These are phyloP conservation scores for Etia nguti DNA, from an alignment of 2,113 vertebrate species.

Conservation along the genomic window DNA sequence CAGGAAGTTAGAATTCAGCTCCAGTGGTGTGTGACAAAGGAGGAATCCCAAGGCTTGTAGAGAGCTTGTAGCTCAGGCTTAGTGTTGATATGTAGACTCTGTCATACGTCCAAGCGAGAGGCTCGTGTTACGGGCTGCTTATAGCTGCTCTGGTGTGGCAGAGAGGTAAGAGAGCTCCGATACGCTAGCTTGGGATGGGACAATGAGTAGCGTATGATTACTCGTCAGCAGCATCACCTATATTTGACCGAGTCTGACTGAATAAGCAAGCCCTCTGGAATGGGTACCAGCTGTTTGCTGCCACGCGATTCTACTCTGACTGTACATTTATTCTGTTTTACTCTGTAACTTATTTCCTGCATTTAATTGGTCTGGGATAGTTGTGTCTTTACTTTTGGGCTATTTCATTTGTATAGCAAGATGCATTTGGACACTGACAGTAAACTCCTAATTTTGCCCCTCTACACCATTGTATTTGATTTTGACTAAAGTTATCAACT, in stretches of 20 bases:
- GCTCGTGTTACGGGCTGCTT: constrained; percentile 53
- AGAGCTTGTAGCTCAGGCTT: constrained; percentile 2
- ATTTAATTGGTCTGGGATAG: background rate
- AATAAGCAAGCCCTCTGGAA: constrained; percentile 11
- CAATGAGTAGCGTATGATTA: constrained; percentile 69
- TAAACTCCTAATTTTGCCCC: background rate
- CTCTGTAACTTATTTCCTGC: background rate
- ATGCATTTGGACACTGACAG: background rate
- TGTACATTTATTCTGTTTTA: background rate
- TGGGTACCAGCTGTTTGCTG: constrained; percentile 40
- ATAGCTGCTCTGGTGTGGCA: constrained; percentile 22
- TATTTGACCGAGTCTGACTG: constrained; percentile 59
- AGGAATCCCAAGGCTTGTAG: background rate
- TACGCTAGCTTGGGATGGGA: constrained; percentile 36
- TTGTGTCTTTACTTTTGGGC: background rate
- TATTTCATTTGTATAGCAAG: background rate
- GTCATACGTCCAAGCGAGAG: constrained; percentile 45
- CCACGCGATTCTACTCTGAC: background rate
- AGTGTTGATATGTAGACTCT: constrained; percentile 19
- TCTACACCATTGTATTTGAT: background rate
- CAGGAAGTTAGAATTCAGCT: background rate
- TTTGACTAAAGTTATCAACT: background rate
- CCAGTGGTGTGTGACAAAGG: background rate
- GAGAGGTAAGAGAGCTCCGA: constrained; percentile 62
- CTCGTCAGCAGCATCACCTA: constrained; percentile 59